These are phyloP conservation scores for Podarcis muralis DNA, from an alignment of 2,113 vertebrate genomes.

Conservation along the genomic window DNA sequence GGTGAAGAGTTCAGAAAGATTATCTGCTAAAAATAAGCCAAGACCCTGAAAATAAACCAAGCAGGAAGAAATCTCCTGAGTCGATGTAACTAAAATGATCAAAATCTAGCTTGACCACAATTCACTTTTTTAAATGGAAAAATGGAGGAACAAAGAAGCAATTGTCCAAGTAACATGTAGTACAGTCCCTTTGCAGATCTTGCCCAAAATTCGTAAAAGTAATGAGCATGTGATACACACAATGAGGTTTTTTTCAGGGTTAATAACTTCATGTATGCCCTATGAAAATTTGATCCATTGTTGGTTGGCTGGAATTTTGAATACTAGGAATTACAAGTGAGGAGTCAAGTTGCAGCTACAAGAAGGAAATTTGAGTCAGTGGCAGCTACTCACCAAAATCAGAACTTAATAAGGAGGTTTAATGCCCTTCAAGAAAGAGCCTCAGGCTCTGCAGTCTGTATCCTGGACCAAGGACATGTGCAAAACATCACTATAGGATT, in stretches of 20 bases:
- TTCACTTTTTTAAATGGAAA: not conserved
- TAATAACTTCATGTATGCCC: not conserved
- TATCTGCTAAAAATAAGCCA: conserved; percentile 41
- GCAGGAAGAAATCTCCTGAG: accelerated
- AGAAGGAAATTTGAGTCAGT: conserved; percentile 1
- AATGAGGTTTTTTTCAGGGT: not conserved
- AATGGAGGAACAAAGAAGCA: not conserved
- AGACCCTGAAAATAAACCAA: not conserved
- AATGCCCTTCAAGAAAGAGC: accelerated
- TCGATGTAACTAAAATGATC: not conserved
- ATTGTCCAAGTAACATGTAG: not conserved
- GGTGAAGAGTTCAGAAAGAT: conserved; percentile 62
- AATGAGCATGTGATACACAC: not conserved
- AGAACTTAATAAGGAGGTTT: not conserved
- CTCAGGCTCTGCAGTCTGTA: accelerated
- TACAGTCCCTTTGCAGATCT: not conserved
- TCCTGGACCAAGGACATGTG: too few relatives aligned
- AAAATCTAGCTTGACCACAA: not conserved
- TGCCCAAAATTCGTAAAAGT: not conserved
- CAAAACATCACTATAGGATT: not conserved
- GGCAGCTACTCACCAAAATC: not conserved
- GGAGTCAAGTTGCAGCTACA: not conserved
- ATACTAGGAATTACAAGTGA: not conserved
- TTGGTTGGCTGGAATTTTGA: not conserved
- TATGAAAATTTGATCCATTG: not conserved